Evolutionary conservation across 2,797 vertebrate species (phyloP).

Genomic region (Cheirogaleus major): DNA sequence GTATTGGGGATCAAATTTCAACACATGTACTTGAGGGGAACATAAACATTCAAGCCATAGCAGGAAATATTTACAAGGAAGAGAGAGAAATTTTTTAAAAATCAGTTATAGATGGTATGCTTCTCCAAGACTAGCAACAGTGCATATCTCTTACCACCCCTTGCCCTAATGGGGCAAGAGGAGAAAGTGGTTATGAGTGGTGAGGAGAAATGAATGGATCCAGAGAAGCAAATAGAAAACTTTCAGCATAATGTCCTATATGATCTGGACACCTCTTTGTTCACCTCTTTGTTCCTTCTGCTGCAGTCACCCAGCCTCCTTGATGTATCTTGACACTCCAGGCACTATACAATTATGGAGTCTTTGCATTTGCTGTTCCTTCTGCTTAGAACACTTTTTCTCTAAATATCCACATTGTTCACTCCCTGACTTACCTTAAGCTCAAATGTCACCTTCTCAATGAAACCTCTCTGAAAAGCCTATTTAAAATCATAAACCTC

Average conservation of each 20-base stretch:
- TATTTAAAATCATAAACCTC: conserved; percentile 46
- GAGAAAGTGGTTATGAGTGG: not conserved
- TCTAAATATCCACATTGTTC: not conserved
- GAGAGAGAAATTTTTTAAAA: not conserved
- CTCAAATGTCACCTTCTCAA: not conserved
- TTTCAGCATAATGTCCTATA: not conserved
- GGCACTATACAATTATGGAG: not conserved
- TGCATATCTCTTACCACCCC: not conserved
- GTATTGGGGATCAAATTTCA: not conserved
- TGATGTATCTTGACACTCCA: not conserved
- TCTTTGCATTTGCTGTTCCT: not conserved
- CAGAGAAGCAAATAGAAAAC: not conserved
- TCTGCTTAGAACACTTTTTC: not conserved
- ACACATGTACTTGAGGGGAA: not conserved
- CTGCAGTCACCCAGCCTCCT: not conserved
- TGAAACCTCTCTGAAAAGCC: not conserved
- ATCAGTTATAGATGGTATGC: not conserved
- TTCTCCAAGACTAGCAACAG: not conserved
- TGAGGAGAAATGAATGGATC: not conserved
- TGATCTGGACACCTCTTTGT: not conserved
- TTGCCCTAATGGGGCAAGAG: not conserved
- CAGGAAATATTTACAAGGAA: not conserved
- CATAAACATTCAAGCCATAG: not conserved
- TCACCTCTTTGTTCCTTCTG: not conserved
- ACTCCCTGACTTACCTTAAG: not conserved